These are phyloP conservation scores for Chaetura pelagica DNA, from an alignment of 2,113 vertebrate genomes.

Conservation along the genomic window DNA sequence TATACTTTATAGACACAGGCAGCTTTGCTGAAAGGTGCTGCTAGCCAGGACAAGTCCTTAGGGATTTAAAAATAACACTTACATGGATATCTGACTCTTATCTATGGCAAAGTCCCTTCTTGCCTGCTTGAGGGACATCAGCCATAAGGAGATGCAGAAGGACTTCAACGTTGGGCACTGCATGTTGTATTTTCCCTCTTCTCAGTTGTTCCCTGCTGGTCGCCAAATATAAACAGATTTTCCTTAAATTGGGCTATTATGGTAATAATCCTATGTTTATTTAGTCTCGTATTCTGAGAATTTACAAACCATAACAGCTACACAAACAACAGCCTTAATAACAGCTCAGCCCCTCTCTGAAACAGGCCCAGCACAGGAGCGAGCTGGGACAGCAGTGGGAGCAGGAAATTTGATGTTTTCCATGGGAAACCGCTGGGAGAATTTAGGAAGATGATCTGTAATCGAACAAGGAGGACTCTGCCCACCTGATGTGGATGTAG, in stretches of 20 bases:
- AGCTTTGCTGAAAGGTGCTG: neutral
- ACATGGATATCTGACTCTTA: fast-evolving
- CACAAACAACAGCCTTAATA: neutral
- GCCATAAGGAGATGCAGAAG: neutral
- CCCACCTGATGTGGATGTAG: neutral
- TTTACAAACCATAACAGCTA: neutral
- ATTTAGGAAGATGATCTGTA: neutral
- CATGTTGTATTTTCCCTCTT: neutral
- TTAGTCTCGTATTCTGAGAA: neutral
- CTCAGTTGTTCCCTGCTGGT: neutral
- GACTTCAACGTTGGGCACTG: neutral
- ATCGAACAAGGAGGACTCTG: fast-evolving
- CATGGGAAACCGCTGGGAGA: neutral
- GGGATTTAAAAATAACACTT: neutral
- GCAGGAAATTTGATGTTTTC: neutral
- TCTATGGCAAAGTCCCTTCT: neutral
- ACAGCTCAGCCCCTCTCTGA: neutral
- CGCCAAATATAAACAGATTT: neutral
- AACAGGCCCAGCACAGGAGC: fast-evolving
- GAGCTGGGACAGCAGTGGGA: neutral
- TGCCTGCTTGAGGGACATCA: neutral
- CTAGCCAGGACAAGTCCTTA: neutral
- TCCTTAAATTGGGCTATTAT: neutral
- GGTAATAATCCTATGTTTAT: neutral
- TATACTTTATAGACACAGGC: neutral